Conservation (phyloP, 2,797 vertebrate genomes). For the Pangasius sanitwongsei region DNA sequence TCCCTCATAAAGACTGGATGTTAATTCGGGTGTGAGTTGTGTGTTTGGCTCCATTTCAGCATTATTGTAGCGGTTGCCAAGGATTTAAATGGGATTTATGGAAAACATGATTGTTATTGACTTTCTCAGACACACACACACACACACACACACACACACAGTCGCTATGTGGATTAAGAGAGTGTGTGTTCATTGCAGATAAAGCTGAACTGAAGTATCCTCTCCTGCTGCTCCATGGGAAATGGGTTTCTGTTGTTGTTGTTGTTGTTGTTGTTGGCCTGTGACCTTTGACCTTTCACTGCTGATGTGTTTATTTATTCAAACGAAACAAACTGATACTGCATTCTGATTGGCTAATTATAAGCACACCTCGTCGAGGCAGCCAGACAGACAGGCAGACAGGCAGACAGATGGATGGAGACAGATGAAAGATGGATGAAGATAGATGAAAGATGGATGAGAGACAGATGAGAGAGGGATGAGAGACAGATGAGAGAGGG, state of each 20-base stretch:
- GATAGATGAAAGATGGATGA: background rate
- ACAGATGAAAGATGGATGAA: conserved; percentile 43
- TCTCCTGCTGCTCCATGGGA: background rate
- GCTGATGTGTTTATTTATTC: background rate
- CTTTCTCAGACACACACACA: background rate
- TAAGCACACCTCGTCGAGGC: background rate
- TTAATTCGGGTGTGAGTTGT: background rate
- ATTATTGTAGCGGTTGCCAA: conserved; percentile 5
- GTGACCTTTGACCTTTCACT: background rate
- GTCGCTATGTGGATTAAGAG: background rate
- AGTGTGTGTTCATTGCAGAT: background rate
- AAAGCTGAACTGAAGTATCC: background rate
- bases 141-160: background rate
- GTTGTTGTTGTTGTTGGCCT: background rate
- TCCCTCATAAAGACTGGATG: background rate
- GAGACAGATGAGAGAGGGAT: background rate
- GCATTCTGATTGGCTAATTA: background rate
- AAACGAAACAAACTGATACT: background rate
- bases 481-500: background rate
- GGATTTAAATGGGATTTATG: conserved; percentile 20
- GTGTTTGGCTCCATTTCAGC: background rate
- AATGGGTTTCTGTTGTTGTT: background rate
- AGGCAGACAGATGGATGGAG: conserved; percentile 19
- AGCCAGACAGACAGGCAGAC: conserved; percentile 33
- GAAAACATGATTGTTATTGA: conserved; percentile 25